phyloP scores from a whole-genome alignment of 2,888 invertebrate genomes.

The Aricia artaxerxes region DNA sequence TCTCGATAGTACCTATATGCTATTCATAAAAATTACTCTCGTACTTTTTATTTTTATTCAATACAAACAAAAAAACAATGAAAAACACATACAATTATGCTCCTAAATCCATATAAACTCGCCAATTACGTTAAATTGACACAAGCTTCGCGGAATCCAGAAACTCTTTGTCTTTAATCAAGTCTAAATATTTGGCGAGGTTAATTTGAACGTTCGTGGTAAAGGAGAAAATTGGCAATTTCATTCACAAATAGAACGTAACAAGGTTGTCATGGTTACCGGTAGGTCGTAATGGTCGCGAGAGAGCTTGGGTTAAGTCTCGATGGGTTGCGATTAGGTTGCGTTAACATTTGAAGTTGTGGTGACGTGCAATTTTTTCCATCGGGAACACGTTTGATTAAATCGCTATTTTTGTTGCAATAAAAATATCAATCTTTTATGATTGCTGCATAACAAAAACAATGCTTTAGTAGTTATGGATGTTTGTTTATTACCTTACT shows the following conservation, averaged over 20 bases:
- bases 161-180: conserved; percentile 7
- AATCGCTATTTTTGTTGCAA: too few species aligned
- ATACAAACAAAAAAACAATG: too few species aligned
- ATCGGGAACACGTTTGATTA: not conserved
- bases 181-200: conserved; percentile 21
- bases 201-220: conserved; percentile 17
- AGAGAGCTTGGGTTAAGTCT: too few species aligned
- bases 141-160: not conserved
- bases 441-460: too few species aligned
- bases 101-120: not conserved
- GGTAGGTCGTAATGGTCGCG: not conserved
- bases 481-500: too few species aligned
- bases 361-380: not conserved
- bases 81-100: not conserved
- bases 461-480: too few species aligned
- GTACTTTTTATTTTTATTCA: too few species aligned
- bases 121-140: not conserved
- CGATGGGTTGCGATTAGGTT: too few species aligned
- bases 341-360: not conserved
- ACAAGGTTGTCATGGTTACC: not conserved
- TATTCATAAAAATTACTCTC: too few species aligned
- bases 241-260: conserved; percentile 4
- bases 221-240: conserved; percentile 14
- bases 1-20: not conserved
- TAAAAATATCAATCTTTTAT: too few species aligned